Evolutionary conservation across 2,797 vertebrate species (phyloP).

Genomic region (Psittacula derbiana): DNA sequence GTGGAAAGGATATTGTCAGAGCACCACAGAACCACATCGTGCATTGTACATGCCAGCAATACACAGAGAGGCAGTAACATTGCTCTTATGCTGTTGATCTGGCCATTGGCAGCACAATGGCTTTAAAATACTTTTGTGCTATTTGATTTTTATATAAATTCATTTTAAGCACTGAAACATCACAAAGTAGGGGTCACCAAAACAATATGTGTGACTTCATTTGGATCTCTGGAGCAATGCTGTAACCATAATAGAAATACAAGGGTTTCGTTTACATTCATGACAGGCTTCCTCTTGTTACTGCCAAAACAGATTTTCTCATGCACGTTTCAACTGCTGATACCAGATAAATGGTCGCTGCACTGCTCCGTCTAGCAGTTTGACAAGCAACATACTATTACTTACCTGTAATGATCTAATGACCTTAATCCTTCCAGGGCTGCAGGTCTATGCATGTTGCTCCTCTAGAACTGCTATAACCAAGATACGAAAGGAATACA

Average conservation of each 20-base stretch:
- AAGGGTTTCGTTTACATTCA: background rate
- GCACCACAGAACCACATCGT: rapidly evolving
- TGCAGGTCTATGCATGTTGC: background rate
- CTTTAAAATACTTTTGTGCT: background rate
- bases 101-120: background rate
- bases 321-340: background rate
- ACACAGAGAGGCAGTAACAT: background rate
- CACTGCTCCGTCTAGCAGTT: background rate
- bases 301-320: background rate
- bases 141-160: background rate
- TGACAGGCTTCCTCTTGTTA: background rate
- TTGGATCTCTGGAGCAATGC: background rate
- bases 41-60: too few species aligned
- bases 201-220: background rate
- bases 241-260: background rate
- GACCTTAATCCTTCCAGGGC: background rate
- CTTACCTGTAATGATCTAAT: background rate
- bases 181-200: background rate
- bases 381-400: background rate
- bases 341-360: background rate
- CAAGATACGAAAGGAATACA: background rate
- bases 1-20: background rate
- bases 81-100: background rate
- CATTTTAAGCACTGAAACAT: background rate
- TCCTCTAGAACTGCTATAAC: background rate